Base-by-base conservation (phyloP, 2,113 vertebrate species). In the Procavia capensis region DNA sequence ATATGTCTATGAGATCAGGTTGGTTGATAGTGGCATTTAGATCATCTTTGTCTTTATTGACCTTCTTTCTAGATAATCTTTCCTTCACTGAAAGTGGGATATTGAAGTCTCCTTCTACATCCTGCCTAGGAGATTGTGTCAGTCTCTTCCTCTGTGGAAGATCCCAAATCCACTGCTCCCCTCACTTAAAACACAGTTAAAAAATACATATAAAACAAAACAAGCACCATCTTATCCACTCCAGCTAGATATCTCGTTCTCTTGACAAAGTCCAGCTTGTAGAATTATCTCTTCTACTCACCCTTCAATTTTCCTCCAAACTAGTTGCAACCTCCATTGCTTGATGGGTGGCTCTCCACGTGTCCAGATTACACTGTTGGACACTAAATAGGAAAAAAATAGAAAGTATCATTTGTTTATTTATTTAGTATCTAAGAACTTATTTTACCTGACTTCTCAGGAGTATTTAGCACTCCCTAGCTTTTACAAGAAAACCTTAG, bases 131-230 rank as follows among this genome's bases (percentile, higher is more conserved):
- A n/a, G n/a, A n/a, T n/a, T n/a, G n/a, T n/a, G n/a, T n/a, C n/a
- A n/a, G n/a, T n/a, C n/a, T n/a, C n/a, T n/a, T n/a, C n/a, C n/a
- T n/a, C n/a, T n/a, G n/a, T n/a, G n/a, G n/a, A n/a, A n/a, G n/a
- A n/a, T n/a, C n/a, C n/a, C n/a, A n/a, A n/a, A n/a, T n/a, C n/a
- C n/a, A n/a, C n/a, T n/a, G n/a, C n/a, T n/a, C n/a, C n/a, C n/a
- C n/a, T n/a, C n/a, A n/a, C n/a, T n/a, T n/a, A n/a, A n/a, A n/a
- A n/a, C n/a, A n/a, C n/a, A n/a, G n/a, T n/a, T n/a, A n/a, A n/a
- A n/a, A n/a, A n/a, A n/a, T n/a, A n/a, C n/a, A n/a, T n/a, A n/a
- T 90, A 68, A 66, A 88, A 57, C 22, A 80, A 93, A 93, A 43
- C 66, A 85, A 95, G n/a, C 9, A 5, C 9, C 1, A 13, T 11